These are phyloP conservation scores for Dichetophora obliterata DNA, from an alignment of 2,888 invertebrate species.

Conservation along the genomic window DNA sequence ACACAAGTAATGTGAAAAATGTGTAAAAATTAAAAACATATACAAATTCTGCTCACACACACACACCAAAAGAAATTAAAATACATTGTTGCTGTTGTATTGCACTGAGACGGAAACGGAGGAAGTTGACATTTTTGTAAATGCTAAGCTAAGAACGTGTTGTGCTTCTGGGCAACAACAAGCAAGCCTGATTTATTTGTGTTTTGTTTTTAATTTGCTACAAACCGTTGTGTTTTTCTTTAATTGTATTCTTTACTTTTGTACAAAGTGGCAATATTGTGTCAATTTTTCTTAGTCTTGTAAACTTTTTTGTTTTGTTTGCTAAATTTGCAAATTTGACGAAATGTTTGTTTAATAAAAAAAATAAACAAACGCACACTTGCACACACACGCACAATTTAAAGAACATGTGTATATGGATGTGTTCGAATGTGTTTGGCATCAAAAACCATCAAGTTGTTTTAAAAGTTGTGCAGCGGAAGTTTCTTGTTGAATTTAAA, in stretches of 20 bases:
- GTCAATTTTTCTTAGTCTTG: neutral
- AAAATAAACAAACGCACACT: neutral
- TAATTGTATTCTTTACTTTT: neutral
- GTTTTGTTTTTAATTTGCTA: neutral
- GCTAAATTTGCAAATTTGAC: neutral
- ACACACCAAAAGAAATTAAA: neutral
- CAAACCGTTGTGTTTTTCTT: neutral
- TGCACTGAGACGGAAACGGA: neutral
- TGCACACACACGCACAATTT: neutral
- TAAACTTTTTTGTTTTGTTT: neutral
- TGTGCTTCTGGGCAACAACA: neutral
- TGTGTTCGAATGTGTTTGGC: too few species aligned
- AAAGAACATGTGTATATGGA: neutral
- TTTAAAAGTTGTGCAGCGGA: neutral
- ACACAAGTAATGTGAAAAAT: too few species aligned
- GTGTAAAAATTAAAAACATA: too few species aligned
- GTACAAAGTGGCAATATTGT: neutral
- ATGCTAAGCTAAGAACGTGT: neutral
- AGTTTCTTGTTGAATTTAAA: neutral
- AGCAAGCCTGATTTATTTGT: neutral
- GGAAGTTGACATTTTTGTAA: conserved; percentile 9
- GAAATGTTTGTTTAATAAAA: neutral
- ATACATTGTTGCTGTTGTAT: neutral
- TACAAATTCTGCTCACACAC: neutral
- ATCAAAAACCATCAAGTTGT: too few species aligned